phyloP scores from a whole-genome alignment of 2,888 invertebrate species.

The Pasiphila rectangulata region DNA sequence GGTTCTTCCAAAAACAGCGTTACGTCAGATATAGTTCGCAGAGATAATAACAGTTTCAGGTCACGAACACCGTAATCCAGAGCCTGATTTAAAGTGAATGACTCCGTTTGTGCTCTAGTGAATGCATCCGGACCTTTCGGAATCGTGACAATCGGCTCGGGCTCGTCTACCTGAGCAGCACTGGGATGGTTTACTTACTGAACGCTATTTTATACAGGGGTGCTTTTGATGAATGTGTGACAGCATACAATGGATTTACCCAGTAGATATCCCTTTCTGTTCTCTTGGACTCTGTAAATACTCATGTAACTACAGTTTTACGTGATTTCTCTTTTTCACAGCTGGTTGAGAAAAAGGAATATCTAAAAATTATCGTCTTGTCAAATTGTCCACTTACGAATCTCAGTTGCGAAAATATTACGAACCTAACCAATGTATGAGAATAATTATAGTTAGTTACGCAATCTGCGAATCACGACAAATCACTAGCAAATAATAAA shows the following conservation, averaged over 20 bases:
- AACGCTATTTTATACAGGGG: not conserved
- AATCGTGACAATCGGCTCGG: conserved; percentile 46
- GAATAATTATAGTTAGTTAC: no score
- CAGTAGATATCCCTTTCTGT: no score
- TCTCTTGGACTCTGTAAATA: no score
- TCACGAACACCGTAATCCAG: conserved; percentile 58
- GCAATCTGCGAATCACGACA: no score
- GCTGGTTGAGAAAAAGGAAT: no score
- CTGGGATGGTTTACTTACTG: conserved; percentile 9
- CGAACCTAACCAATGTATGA: no score
- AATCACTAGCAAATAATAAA: no score
- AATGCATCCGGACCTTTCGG: conserved; percentile 66
- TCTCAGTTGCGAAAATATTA: no score
- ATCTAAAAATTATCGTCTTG: no score
- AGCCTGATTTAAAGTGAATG: conserved; percentile 65
- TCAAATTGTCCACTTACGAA: no score
- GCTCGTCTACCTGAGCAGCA: conserved; percentile 34
- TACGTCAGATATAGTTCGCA: conserved; percentile 28
- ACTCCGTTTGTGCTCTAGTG: conserved; percentile 56
- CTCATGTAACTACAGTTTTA: no score
- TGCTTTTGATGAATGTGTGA: conserved; percentile 2
- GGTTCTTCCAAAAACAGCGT: conserved; percentile 13
- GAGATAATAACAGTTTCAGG: conserved; percentile 50
- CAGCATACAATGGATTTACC: not conserved
- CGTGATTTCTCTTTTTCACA: no score